These are phyloP conservation scores for Telenomus remus DNA, from an alignment of 1,140 invertebrate genomes.

Conservation along the genomic window DNA sequence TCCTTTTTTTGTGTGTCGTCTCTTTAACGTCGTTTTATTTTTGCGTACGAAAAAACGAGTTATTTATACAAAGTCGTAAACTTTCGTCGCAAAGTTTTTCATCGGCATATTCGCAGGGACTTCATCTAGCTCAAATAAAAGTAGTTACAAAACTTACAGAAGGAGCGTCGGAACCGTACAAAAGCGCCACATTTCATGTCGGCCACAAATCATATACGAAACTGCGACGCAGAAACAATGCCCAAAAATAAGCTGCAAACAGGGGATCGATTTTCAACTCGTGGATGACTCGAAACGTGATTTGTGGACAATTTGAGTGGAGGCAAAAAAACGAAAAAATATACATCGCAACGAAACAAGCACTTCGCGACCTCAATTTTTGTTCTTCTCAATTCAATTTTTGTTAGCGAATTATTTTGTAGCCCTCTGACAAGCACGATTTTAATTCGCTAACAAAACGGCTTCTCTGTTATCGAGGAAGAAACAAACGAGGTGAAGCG, in stretches of 20 bases:
- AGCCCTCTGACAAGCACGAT: no score
- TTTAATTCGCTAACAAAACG: no score
- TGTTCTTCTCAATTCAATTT: no score
- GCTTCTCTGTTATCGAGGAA: background rate
- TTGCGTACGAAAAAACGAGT: conserved; percentile 52
- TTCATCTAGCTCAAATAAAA: conserved; percentile 41
- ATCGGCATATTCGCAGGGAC: conserved; percentile 47
- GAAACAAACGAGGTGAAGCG: conserved; percentile 26
- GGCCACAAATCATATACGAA: conserved; percentile 6
- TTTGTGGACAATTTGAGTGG: background rate
- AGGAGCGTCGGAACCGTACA: conserved; percentile 39
- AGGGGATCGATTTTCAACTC: background rate
- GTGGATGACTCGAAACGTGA: background rate
- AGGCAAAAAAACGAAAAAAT: no score
- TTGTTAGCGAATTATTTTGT: no score
- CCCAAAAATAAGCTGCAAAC: background rate
- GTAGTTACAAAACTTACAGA: conserved; percentile 32
- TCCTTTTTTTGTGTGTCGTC: background rate
- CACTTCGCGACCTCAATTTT: no score
- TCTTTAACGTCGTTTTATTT: conserved; percentile 32
- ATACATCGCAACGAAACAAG: no score
- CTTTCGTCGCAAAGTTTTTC: conserved; percentile 56
- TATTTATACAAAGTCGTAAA: conserved; percentile 43
- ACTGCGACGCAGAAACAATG: background rate
- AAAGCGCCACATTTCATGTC: conserved; percentile 6